These are phyloP conservation scores for Drosophila putrida DNA, from an alignment of 2,888 invertebrate genomes.

Conservation along the genomic window DNA sequence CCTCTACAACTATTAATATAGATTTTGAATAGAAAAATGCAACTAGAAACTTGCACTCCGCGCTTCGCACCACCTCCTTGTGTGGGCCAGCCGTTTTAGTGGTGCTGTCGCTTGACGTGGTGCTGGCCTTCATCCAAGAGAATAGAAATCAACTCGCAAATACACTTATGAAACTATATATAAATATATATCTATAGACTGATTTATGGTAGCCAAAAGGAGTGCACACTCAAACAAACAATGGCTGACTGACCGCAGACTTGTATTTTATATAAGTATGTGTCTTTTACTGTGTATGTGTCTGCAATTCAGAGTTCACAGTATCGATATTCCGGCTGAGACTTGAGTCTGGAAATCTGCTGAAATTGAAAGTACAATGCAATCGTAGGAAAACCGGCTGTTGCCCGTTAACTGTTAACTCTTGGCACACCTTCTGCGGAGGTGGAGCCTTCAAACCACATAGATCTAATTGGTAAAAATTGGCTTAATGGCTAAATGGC, in stretches of 20 bases:
- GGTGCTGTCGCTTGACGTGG: constrained; percentile 21
- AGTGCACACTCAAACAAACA: constrained; percentile 31
- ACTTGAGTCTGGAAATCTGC: constrained; percentile 41
- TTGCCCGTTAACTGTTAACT: constrained; percentile 24
- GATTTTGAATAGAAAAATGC: constrained; percentile 29
- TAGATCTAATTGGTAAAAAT: constrained; percentile 57
- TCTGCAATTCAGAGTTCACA: constrained; percentile 23
- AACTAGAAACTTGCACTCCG: constrained; percentile 41
- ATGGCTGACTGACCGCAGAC: constrained; percentile 27
- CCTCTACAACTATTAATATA: neutral
- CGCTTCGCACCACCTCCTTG: constrained; percentile 26
- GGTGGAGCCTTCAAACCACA: constrained; percentile 69
- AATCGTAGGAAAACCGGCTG: constrained; percentile 19
- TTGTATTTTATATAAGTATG: neutral
- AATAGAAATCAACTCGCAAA: constrained; percentile 47
- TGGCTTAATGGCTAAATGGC: constrained; percentile 58
- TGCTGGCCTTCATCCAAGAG: constrained; percentile 66
- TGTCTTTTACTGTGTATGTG: constrained; percentile 2
- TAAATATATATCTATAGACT: constrained; percentile 15
- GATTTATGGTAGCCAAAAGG: constrained; percentile 49
- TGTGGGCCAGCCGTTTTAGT: constrained; percentile 52
- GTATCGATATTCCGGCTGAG: constrained; percentile 46
- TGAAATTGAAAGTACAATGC: constrained; percentile 69
- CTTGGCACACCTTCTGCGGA: constrained; percentile 67
- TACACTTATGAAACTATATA: constrained; percentile 20